These are phyloP conservation scores for Mactromeris polynyma DNA, from an alignment of 2,888 invertebrate genomes.

Conservation along the genomic window DNA sequence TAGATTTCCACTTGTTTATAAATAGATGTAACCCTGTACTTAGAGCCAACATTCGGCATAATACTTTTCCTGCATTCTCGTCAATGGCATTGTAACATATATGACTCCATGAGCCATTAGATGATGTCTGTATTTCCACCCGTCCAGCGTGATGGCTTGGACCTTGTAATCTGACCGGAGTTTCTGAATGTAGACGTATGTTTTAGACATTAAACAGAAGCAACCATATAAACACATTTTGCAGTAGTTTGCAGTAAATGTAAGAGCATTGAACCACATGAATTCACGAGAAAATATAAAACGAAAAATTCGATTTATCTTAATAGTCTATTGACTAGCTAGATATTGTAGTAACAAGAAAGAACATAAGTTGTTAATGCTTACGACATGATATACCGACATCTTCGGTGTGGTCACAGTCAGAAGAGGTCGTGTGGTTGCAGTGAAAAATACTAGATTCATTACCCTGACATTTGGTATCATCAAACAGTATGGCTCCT, in stretches of 20 bases:
- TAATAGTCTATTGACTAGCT: no score
- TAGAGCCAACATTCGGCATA: slow-evolving; percentile 27
- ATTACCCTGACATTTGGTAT: slow-evolving; percentile 27
- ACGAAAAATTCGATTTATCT: no score
- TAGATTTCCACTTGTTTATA: no score
- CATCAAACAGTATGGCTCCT: slow-evolving; percentile 23
- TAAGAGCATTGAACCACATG: no score
- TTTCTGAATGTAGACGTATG: slow-evolving; percentile 32
- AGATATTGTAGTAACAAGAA: no score
- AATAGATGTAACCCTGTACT: slow-evolving; percentile 5
- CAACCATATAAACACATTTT: no score
- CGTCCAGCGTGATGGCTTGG: no score
- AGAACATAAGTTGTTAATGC: neutral
- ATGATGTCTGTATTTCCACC: slow-evolving; percentile 12
- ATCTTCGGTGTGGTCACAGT: slow-evolving; percentile 38
- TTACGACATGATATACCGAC: slow-evolving; percentile 49
- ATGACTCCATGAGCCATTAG: neutral
- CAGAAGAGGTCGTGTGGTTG: neutral
- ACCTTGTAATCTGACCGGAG: slow-evolving; percentile 8
- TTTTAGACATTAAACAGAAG: no score
- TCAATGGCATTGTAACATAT: slow-evolving; percentile 14
- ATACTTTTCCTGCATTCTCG: slow-evolving; percentile 9
- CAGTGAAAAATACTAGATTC: slow-evolving; percentile 24
- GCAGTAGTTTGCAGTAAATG: no score
- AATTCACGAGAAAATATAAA: no score